Percentiles rank a stretch among this genome's conserved stretches.
Evolutionary conservation across 1,140 invertebrate species (phyloP).

Genomic region (Lutraria rhynchaena): DNA sequence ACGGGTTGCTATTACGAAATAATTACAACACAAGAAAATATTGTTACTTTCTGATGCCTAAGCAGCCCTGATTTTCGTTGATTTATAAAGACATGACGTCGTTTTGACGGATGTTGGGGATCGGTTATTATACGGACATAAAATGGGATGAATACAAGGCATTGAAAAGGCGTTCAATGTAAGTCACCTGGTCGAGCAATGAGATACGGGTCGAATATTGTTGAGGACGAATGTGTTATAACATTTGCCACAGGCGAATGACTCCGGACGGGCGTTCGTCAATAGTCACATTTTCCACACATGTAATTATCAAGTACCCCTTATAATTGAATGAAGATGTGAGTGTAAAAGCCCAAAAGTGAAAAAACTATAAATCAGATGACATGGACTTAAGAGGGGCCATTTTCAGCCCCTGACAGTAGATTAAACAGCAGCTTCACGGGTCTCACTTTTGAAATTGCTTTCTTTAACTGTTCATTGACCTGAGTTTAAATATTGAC

Average conservation of each 20-base stretch:
- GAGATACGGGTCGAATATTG: slow-evolving; percentile 52
- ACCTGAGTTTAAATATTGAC: too few species aligned
- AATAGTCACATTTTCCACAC: slow-evolving; percentile 51
- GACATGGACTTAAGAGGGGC: slow-evolving; percentile 24
- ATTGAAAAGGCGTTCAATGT: slow-evolving; percentile 19
- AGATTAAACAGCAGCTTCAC: too few species aligned
- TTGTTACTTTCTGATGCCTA: slow-evolving; percentile 33
- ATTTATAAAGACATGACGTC: slow-evolving; percentile 54
- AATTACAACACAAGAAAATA: neutral
- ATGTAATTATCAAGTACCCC: slow-evolving; percentile 46
- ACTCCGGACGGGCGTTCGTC: slow-evolving; percentile 12
- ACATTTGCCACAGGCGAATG: slow-evolving; percentile 42
- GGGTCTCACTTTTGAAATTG: too few species aligned
- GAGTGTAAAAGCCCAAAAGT: slow-evolving; percentile 44
- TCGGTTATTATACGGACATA: slow-evolving; percentile 33
- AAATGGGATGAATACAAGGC: slow-evolving; percentile 39
- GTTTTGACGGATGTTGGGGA: slow-evolving; percentile 43
- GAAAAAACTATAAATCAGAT: slow-evolving; percentile 50
- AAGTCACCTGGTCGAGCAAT: slow-evolving; percentile 48
- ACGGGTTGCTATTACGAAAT: neutral
- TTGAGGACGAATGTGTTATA: slow-evolving; percentile 23
- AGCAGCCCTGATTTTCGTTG: slow-evolving; percentile 43
- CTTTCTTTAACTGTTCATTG: too few species aligned
- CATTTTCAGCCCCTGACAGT: neutral
- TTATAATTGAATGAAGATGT: slow-evolving; percentile 54